Conservation (phyloP, 2,888 invertebrate species). For the Stegana nigrithorax region DNA sequence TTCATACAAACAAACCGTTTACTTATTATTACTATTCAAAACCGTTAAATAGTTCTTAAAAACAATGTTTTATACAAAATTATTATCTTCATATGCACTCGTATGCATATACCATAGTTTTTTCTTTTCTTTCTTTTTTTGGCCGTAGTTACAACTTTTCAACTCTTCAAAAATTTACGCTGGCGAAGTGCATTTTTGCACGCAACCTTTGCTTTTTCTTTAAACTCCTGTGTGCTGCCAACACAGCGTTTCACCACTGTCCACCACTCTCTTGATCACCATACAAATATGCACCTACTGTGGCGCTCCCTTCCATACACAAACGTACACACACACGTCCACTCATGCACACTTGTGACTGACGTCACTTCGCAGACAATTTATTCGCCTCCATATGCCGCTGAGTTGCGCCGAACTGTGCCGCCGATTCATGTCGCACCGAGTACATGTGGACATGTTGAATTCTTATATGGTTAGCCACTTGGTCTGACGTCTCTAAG, state of each 20-base stretch:
- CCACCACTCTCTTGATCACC: too few species aligned
- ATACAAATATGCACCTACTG: conserved; percentile 29
- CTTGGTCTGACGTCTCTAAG: conserved; percentile 2
- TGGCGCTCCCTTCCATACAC: not conserved
- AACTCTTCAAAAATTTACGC: conserved; percentile 21
- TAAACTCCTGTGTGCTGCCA: not conserved
- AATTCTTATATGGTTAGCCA: conserved; percentile 15
- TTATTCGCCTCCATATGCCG: conserved; percentile 38
- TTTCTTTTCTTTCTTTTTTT: not conserved
- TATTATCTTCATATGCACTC: too few species aligned
- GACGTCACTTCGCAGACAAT: conserved; percentile 52
- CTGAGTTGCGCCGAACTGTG: conserved; percentile 8
- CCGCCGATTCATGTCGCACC: not conserved
- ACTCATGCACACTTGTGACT: conserved; percentile 27
- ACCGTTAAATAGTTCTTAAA: too few species aligned
- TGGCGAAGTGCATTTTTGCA: conserved; percentile 61
- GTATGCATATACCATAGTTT: too few species aligned
- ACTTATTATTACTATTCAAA: too few species aligned
- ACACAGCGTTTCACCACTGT: conserved; percentile 7
- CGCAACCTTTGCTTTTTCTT: conserved; percentile 46
- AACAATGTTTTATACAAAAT: too few species aligned
- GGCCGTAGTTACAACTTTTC: not conserved
- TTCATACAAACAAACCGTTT: too few species aligned
- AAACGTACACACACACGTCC: not conserved
- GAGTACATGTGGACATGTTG: conserved; percentile 9